These are phyloP conservation scores for Nipponacmea schrenckii DNA, from an alignment of 2,888 invertebrate species.

Conservation along the genomic window DNA sequence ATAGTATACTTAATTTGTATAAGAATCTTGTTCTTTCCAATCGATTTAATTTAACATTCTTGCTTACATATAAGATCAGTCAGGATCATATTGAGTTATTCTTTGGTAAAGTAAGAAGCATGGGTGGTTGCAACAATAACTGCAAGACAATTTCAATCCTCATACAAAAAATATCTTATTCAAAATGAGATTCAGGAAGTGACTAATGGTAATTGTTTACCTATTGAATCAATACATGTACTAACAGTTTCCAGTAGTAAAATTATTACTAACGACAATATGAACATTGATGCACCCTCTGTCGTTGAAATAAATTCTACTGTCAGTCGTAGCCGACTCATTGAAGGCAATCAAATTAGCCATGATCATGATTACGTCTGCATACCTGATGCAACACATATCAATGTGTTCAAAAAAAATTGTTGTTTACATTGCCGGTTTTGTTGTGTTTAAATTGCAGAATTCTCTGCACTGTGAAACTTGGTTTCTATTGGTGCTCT, in stretches of 20 bases:
- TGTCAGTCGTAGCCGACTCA: neutral
- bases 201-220: neutral
- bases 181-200: neutral
- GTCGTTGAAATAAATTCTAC: neutral
- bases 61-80: neutral
- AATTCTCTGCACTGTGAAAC: neutral
- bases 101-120: neutral
- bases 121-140: neutral
- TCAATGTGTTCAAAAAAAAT: neutral
- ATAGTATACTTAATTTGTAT: neutral
- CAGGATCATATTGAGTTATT: neutral
- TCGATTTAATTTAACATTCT: neutral
- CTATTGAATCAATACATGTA: neutral
- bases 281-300: neutral
- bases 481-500: neutral
- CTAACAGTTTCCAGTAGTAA: neutral
- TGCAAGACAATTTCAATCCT: neutral
- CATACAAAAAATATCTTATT: neutral
- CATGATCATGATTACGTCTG: neutral
- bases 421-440: neutral
- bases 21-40: neutral
- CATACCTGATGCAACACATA: neutral
- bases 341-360: neutral
- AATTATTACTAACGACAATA: neutral
- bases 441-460: neutral